Evolutionary conservation across 1,140 invertebrate genomes (phyloP).

Genomic region (Grapholita molesta): DNA sequence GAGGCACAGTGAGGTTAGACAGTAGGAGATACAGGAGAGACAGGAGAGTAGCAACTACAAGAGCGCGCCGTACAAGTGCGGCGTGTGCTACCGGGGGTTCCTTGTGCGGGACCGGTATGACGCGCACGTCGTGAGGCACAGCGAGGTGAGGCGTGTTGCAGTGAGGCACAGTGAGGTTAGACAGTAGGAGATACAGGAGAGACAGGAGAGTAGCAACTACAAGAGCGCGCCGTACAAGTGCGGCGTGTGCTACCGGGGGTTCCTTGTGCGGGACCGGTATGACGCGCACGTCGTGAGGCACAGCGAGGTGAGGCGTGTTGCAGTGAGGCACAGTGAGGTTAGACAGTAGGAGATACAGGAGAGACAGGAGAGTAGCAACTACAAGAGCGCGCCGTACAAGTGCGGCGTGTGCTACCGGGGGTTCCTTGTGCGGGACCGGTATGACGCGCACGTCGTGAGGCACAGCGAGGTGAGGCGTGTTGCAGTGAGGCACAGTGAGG

Average conservation of each 20-base stretch:
- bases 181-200: conserved; percentile 45
- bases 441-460: conserved; percentile 46
- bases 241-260: conserved; percentile 48
- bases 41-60: conserved; percentile 43
- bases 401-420: conserved; percentile 52
- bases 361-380: conserved; percentile 39
- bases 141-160: conserved; percentile 38
- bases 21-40: conserved; percentile 39
- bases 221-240: conserved; percentile 52
- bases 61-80: conserved; percentile 49
- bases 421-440: conserved; percentile 47
- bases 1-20: conserved; percentile 51
- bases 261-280: conserved; percentile 47
- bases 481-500: background rate
- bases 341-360: conserved; percentile 39
- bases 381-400: conserved; percentile 48
- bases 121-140: conserved; percentile 48
- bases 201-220: conserved; percentile 43
- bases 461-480: conserved; percentile 46
- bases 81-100: conserved; percentile 52
- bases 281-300: conserved; percentile 50
- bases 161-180: background rate
- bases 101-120: conserved; percentile 47
- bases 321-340: too few species aligned
- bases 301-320: too few species aligned